Conservation (phyloP, 1,140 invertebrate genomes). For the Riptortus pedestris region DNA sequence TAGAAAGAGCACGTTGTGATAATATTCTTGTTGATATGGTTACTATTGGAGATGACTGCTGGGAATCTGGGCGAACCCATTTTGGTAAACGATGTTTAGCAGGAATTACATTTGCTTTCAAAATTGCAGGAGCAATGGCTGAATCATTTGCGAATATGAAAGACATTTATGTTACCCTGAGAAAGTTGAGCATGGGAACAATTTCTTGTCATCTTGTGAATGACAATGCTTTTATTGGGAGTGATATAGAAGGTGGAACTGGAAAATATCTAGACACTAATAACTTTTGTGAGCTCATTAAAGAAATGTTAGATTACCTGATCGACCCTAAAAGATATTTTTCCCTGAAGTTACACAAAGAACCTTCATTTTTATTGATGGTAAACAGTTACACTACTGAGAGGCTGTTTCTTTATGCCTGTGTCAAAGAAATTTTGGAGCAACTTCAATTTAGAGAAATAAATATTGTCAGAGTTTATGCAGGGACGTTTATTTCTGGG, state of each 20-base stretch:
- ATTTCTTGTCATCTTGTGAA: neutral
- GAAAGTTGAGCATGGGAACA: neutral
- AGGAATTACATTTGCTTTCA: neutral
- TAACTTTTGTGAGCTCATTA: neutral
- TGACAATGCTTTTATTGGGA: neutral
- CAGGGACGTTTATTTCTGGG: neutral
- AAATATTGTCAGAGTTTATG: neutral
- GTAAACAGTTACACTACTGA: neutral
- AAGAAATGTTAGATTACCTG: neutral
- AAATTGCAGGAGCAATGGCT: constrained; percentile 10
- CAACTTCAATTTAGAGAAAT: constrained; percentile 3
- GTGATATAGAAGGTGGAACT: neutral
- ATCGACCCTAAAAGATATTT: neutral
- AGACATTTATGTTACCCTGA: neutral
- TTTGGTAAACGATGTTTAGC: neutral
- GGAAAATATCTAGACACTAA: neutral
- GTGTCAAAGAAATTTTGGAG: neutral
- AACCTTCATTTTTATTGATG: neutral
- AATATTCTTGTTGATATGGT: neutral
- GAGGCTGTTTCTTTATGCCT: neutral
- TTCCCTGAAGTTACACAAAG: neutral
- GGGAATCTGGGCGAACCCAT: neutral
- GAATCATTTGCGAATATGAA: neutral
- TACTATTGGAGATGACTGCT: constrained; percentile 4
- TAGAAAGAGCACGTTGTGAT: constrained; percentile 3